Conservation (phyloP, 2,797 vertebrate species). For the Mormyrus proboscirostris region DNA sequence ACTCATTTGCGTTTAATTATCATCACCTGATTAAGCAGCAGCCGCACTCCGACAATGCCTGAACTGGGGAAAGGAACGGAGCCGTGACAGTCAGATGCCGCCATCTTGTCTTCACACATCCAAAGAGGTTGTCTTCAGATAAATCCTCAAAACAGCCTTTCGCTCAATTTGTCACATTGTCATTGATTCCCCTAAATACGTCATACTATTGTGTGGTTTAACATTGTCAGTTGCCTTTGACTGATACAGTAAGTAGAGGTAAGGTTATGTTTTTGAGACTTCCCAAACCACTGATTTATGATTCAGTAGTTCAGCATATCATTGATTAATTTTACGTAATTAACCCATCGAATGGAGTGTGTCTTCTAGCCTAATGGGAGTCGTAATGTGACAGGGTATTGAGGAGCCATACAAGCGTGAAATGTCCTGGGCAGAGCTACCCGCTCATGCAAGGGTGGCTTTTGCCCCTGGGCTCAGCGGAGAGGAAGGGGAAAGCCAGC, state of each 20-base stretch:
- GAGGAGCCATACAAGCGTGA: constrained; percentile 28
- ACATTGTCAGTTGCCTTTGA: neutral
- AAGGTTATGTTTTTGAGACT: neutral
- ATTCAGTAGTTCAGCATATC: constrained; percentile 57
- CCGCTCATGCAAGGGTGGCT: neutral
- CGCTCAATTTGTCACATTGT: neutral
- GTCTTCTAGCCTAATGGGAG: constrained; percentile 65
- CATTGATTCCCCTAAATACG: neutral
- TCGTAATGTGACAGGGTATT: constrained; percentile 63
- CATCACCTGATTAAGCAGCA: constrained; percentile 8
- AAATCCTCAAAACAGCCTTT: constrained; percentile 11
- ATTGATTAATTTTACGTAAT: constrained; percentile 73
- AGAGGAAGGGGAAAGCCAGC: constrained; percentile 48
- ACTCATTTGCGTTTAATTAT: constrained; percentile 27
- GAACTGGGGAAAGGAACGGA: neutral
- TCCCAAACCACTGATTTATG: neutral
- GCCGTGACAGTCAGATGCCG: neutral
- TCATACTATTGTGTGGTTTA: neutral
- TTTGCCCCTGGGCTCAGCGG: constrained; percentile 30
- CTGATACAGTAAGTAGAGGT: neutral
- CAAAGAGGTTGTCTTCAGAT: neutral
- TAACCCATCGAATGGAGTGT: constrained; percentile 69
- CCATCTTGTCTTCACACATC: neutral
- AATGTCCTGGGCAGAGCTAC: constrained; percentile 29
- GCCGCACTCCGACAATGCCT: constrained; percentile 12